These are phyloP conservation scores for Synanceia verrucosa DNA, from an alignment of 2,797 vertebrate species.

Conservation along the genomic window DNA sequence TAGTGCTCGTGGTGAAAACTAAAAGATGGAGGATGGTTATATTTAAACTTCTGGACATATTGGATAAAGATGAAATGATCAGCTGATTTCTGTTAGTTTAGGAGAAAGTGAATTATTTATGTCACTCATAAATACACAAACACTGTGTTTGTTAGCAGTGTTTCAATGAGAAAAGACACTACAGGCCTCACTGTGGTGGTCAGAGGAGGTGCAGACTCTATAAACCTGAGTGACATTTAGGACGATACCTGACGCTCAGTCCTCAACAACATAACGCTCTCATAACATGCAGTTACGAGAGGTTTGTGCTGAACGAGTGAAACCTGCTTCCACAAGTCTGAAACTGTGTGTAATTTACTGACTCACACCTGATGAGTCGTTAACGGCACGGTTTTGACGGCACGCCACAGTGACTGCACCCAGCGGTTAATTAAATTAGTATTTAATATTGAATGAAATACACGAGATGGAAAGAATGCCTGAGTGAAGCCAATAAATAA, in stretches of 20 bases:
- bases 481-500: background rate
- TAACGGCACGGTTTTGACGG: slow-evolving; percentile 20
- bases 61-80: background rate
- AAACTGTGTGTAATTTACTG: slow-evolving; percentile 44
- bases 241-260: too few relatives aligned
- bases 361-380: slow-evolving; percentile 51
- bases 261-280: slow-evolving; percentile 6
- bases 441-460: background rate
- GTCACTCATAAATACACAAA: background rate
- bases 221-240: slow-evolving; percentile 3
- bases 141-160: background rate
- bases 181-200: background rate
- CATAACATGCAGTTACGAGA: slow-evolving; percentile 20
- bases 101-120: background rate
- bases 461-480: background rate
- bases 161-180: background rate
- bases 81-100: background rate
- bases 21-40: background rate
- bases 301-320: slow-evolving; percentile 34
- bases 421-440: background rate
- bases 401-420: slow-evolving; percentile 32
- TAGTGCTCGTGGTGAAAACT: background rate
- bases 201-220: background rate
- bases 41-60: too few relatives aligned
- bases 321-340: slow-evolving; percentile 71